Percentiles rank a stretch among this genome's conserved stretches.
These are phyloP conservation scores for Danio choprae DNA, from an alignment of 2,797 vertebrate genomes.

Conservation along the genomic window DNA sequence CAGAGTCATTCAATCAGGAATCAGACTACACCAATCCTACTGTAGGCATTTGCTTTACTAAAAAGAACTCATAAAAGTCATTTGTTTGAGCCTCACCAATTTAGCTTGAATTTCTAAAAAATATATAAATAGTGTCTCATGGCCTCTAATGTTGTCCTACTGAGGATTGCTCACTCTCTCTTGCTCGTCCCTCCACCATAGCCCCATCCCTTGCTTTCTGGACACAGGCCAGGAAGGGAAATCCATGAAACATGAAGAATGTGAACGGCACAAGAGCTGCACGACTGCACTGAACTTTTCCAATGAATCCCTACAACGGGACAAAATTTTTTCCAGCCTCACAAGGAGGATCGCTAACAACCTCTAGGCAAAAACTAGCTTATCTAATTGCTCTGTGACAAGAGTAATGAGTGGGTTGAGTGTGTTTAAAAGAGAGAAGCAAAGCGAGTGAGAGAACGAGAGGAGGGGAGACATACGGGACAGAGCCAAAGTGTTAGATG, in stretches of 20 bases:
- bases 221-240: constrained; percentile 89
- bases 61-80: background rate
- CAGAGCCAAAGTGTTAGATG: constrained; percentile 51
- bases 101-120: constrained; percentile 79
- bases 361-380: constrained; percentile 44
- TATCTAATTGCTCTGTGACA: constrained; percentile 48
- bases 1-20: background rate
- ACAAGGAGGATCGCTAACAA: constrained; percentile 31
- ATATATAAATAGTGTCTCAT: constrained; percentile 78
- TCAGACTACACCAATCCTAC: background rate
- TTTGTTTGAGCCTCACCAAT: constrained; percentile 73
- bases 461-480: constrained; percentile 52
- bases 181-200: constrained; percentile 46
- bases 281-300: constrained; percentile 81
- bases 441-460: constrained; percentile 30
- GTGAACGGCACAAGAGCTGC: constrained; percentile 80
- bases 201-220: constrained; percentile 74
- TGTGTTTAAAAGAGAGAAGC: constrained; percentile 45
- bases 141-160: constrained; percentile 61
- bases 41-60: background rate
- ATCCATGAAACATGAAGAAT: constrained; percentile 94
- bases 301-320: constrained; percentile 81
- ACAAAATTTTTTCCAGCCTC: constrained; percentile 67
- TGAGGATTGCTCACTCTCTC: constrained; percentile 33
- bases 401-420: constrained; percentile 52